Evolutionary conservation across 2,113 vertebrate genomes (phyloP).

Genomic region (Tichodroma muraria): DNA sequence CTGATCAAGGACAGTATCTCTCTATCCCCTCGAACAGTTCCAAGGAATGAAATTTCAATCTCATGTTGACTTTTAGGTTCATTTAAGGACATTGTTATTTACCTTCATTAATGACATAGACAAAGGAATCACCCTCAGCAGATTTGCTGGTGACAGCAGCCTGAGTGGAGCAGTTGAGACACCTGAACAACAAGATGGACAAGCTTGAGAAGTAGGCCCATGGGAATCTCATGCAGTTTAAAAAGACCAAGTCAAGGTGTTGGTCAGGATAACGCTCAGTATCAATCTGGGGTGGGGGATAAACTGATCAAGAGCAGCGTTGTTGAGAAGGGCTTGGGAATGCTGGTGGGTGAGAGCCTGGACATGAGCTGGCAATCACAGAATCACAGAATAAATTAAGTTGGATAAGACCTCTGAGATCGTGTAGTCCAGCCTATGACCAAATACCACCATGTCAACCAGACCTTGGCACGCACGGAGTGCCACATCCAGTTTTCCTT

Average conservation of each 20-base stretch:
- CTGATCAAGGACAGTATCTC: neutral
- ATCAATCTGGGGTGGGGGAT: neutral
- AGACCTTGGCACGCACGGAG: neutral
- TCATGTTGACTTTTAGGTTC: neutral
- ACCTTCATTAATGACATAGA: neutral
- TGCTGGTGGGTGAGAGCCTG: neutral
- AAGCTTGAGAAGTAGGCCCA: neutral
- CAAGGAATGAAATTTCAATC: neutral
- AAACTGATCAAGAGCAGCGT: neutral
- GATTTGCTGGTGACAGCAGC: neutral
- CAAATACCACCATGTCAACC: neutral
- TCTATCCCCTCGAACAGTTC: neutral
- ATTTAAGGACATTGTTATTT: neutral
- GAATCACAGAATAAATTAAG: neutral
- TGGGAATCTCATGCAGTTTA: neutral
- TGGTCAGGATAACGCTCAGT: neutral
- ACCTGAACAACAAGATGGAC: neutral
- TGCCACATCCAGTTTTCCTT: neutral
- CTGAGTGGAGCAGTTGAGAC: neutral
- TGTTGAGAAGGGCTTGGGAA: neutral
- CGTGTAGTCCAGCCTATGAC: neutral
- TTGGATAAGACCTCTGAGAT: neutral
- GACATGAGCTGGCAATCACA: no score
- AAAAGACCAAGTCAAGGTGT: neutral
- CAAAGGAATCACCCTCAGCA: neutral